phyloP scores from a whole-genome alignment of 2,113 vertebrate species.

The Tilapia sparmanii region DNA sequence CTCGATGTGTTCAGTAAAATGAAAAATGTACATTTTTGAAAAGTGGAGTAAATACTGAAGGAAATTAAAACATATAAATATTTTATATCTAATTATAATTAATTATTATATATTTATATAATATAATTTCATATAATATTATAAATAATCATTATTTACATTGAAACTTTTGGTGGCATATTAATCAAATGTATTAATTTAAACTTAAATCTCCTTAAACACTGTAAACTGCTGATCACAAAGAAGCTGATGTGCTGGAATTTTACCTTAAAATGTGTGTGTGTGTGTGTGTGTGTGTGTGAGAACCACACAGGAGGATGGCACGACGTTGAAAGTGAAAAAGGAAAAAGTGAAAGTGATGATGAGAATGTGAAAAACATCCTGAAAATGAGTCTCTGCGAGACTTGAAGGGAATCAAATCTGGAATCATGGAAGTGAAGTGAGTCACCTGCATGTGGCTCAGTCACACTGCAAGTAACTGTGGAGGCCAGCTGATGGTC shows the following conservation, averaged over 20 bases:
- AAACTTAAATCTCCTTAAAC: fast-evolving
- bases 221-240: not conserved
- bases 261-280: not conserved
- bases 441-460: not conserved
- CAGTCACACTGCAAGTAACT: not conserved
- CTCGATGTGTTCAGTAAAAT: fast-evolving
- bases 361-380: not conserved
- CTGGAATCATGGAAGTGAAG: not conserved
- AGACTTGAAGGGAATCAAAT: not conserved
- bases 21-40: not conserved
- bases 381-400: not conserved
- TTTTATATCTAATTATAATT: not conserved
- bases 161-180: not conserved
- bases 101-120: not conserved
- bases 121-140: not conserved
- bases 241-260: not conserved
- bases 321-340: fast-evolving
- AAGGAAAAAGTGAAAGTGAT: not conserved
- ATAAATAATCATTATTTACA: not conserved
- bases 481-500: not conserved
- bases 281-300: fast-evolving
- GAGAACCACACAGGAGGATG: not conserved
- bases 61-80: not conserved
- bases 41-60: not conserved
- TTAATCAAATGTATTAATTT: not conserved